Base-by-base conservation (phyloP, 2,888 invertebrate species). In the Pristionchus exspectatus region DNA sequence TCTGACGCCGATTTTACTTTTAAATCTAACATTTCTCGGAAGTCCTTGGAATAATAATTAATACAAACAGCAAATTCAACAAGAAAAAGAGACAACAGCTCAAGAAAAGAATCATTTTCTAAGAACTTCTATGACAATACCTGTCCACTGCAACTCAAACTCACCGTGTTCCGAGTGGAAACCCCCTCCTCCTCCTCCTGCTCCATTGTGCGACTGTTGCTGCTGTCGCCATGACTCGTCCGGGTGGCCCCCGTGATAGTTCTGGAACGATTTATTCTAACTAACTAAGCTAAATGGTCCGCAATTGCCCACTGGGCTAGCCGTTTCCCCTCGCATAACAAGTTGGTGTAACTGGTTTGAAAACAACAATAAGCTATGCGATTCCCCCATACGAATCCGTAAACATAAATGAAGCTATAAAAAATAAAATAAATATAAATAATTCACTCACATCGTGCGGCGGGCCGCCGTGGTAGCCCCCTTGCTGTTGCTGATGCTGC, bases 181-280 rank as follows among this genome's bases (percentile, higher is more conserved):
- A 59, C 59, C 59, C 74, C 74, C 74, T 38, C 74, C 74, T 74
- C 74, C 74, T 33, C 27, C 66, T 66, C n/a, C 66, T 66, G 27
- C 44, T 38, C 81, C 81, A 50, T 81, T 74, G 24, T 74, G 74
- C 74, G 14, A 9, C 74, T 50, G 81, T 7, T n/a, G 74, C n/a
- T 81, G 81, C n/a, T 81, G 81, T 27, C 50, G 50, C 81, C 81
- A 54, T 54, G 50, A 81, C 5, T 77, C 50, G 14, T 81, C 74
- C 44, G 38, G 44, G 50, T 54, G 14, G 12, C 21, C 50, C 5
- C 81, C 50, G 27, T 81, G 50, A 44, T 77, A 54, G 81, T 12
- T 44, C 24, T 77, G 44, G 50, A 24, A 2, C 33, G 44, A 5
- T 21, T 81, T 24, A 24, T n/a, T n/a, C 24, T 63, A 2, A 56